Conservation (phyloP, 2,888 invertebrate species). For the Tenthredo amoena region DNA sequence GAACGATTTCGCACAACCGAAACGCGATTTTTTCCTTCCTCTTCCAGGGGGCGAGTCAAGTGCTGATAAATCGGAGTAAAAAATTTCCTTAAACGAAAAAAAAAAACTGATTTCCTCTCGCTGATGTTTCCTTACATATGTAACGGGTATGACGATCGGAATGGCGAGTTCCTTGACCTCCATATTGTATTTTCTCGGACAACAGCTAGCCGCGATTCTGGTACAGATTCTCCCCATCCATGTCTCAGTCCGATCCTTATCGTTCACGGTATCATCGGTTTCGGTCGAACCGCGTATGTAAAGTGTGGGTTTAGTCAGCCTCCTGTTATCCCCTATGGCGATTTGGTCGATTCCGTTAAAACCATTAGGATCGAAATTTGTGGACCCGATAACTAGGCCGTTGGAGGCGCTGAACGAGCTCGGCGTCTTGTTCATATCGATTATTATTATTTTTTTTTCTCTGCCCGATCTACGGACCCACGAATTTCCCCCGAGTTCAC, state of each 20-base stretch:
- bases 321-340: constrained; percentile 61
- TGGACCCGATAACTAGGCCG: neutral
- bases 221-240: constrained; percentile 15
- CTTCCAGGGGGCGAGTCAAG: too few species aligned
- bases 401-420: neutral
- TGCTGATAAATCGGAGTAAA: too few species aligned
- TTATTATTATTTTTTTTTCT: neutral
- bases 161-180: constrained; percentile 31
- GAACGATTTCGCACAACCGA: too few species aligned
- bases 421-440: neutral
- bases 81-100: too few species aligned
- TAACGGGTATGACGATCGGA: constrained; percentile 32
- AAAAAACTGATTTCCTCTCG: neutral
- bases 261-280: constrained; percentile 55
- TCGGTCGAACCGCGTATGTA: constrained; percentile 62
- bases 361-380: neutral
- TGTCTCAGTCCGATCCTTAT: constrained; percentile 15
- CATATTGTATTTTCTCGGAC: constrained; percentile 8
- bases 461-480: too few species aligned
- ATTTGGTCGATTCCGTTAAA: neutral
- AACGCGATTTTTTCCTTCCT: too few species aligned
- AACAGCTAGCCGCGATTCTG: neutral
- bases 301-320: constrained; percentile 65
- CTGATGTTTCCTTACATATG: constrained; percentile 26
- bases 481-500: too few species aligned